Evolutionary conservation across 1,140 invertebrate species (phyloP), one percentile per base, ranked within the genome.

Genomic region (Eriocheir sinensis): DNA sequence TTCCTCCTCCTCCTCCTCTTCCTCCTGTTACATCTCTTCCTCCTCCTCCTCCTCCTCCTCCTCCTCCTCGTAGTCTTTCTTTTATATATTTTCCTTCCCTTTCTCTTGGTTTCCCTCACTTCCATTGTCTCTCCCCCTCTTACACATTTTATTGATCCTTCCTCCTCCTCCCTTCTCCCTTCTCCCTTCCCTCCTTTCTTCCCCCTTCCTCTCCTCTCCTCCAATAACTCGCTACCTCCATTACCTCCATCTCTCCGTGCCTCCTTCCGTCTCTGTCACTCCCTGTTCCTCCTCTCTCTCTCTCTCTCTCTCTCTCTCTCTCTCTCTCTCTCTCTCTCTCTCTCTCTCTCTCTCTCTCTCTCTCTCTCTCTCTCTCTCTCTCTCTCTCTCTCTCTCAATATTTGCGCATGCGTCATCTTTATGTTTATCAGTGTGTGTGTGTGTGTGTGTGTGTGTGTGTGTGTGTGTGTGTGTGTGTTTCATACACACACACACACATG

Each of bases 101-200:
- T n/a, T 72, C 60, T 21, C 60, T n/a, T n/a, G 60, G 60, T 72
- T 72, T 72, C 60, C 60, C n/a, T 21, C 21, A n/a, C 60, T 72
- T 72, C 60, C n/a, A 72, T 72, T 72, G 60, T 72, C 60, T 72
- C 27, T 72, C 60, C 6, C 60, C 60, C 60, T n/a, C 60, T 72
- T 72, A 72, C 60, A 72, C 60, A 72, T 72, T 72, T 72, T 72
- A 72, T 72, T 72, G 60, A n/a, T 72, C 60, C n/a, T 72, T n/a
- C 60, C n/a, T 21, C n/a, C 60, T 72, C 60, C 60, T n/a, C n/a
- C n/a, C n/a, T n/a, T n/a, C n/a, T n/a, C n/a, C 60, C 27, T n/a
- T n/a, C 60, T 72, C n/a, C n/a, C n/a, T n/a, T n/a, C 60, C 9
- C 1, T n/a, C 27, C 60, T 72, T n/a, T n/a, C 60, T 72, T 72